Evolutionary conservation across 64 coral and sea anemone genomes (phyloP).

Genomic region (Hydrozoanthus tunicans): DNA sequence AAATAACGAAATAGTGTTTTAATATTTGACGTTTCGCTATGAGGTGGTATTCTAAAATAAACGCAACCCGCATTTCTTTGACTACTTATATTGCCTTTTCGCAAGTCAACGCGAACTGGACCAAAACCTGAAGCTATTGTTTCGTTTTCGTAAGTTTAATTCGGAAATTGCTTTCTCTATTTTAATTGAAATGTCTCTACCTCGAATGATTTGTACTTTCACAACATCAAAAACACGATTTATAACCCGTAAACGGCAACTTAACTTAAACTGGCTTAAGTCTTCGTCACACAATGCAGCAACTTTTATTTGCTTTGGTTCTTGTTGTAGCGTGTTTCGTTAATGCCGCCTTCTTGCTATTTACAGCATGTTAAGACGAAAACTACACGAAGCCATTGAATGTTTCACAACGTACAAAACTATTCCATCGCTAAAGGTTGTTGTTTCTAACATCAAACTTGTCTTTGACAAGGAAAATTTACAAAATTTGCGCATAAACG

Average conservation of each 20-base stretch:
- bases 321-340: conserved; percentile 37
- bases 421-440: background rate
- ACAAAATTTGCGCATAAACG: background rate
- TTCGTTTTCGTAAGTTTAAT: conserved; percentile 28
- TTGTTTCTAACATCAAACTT: background rate
- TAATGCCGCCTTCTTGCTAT: conserved; percentile 16
- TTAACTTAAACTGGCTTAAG: background rate
- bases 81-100: conserved; percentile 52
- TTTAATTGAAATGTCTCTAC: conserved; percentile 36
- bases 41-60: conserved; percentile 10
- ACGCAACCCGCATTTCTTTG: background rate
- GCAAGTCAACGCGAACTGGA: conserved; percentile 34
- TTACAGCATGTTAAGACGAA: background rate
- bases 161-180: conserved; percentile 7
- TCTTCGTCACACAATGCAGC: conserved; percentile 22
- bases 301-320: conserved; percentile 41
- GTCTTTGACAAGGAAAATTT: background rate
- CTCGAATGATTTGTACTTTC: background rate
- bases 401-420: background rate
- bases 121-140: conserved; percentile 3
- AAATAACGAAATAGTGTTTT: background rate
- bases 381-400: background rate
- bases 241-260: background rate
- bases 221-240: conserved; percentile 15
- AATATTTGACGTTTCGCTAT: background rate